A percentile compares a stretch with the other conserved stretches of the same genome.
phyloP scores from a whole-genome alignment of 2,888 invertebrate species.

The Tetheella fluctuosa region DNA sequence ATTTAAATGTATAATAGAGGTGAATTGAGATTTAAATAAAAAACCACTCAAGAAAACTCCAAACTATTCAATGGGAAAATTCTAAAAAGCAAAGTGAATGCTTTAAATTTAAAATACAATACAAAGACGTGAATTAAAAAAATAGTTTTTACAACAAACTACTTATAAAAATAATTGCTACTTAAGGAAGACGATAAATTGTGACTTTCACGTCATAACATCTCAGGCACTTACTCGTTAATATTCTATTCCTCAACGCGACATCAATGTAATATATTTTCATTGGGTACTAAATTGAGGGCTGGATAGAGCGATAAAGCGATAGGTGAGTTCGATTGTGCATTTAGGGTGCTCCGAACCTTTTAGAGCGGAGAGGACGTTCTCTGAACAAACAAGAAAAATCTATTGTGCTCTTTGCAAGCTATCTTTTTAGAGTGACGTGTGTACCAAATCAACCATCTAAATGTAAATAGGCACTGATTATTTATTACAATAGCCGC shows the following conservation, averaged over 20 bases:
- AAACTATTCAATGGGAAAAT: background rate
- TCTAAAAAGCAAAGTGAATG: background rate
- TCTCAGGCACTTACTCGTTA: background rate
- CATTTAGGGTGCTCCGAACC: conserved; percentile 14
- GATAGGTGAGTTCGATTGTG: conserved; percentile 25
- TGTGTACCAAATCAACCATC: conserved; percentile 23
- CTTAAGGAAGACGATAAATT: conserved; percentile 1
- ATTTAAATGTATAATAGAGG: background rate
- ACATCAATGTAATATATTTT: conserved; percentile 40
- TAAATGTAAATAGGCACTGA: conserved; percentile 26
- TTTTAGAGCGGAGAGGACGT: conserved; percentile 13
- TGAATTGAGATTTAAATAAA: background rate
- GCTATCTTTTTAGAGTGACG: conserved; percentile 7
- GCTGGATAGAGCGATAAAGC: conserved; percentile 34
- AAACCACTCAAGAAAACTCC: background rate
- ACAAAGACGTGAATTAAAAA: background rate
- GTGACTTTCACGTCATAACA: conserved; percentile 8
- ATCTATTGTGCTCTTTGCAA: conserved; percentile 15
- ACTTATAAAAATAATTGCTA: conserved; percentile 1
- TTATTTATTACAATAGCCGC: no score
- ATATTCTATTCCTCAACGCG: conserved; percentile 22
- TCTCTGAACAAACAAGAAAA: conserved; percentile 20
- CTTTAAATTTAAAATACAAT: background rate
- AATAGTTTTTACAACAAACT: background rate
- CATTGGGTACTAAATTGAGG: conserved; percentile 43